Evolutionary conservation across 2,888 invertebrate species (phyloP), one percentile per base, ranked within the genome.

Genomic region (Tipula lateralis): DNA sequence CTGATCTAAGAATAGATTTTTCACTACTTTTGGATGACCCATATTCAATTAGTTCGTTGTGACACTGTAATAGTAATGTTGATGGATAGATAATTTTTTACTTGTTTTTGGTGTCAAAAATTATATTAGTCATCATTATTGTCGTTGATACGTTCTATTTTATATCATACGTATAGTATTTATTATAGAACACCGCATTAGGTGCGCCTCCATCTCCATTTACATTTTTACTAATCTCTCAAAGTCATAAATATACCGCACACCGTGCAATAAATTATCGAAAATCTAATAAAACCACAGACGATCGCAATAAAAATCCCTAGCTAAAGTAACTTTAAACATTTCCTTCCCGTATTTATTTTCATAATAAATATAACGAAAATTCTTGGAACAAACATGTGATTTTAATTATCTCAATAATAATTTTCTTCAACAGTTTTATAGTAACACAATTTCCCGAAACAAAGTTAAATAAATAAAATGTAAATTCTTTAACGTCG

Each of bases 291-390:
- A 66, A 66, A 66, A 66, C 66, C 66, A 66, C 66, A 66, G 66
- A 66, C 19, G 66, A 66, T 9, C 24, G 24, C 24, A 66, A 66
- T 66, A 66, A 66, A 66, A 66, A 19, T 66, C 66, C 66, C 66
- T 19, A 66, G 24, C 24, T 24, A 66, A 66, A 24, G 3, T 24
- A n/a, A 66, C 66, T 66, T 66, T 66, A 66, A 66, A 66, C 66
- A 66, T 66, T 66, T 66, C 66, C 66, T 66, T 66, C 24, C 66
- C 66, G 66, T 66, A 66, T 66, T 66, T 66, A 66, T 66, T 66
- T 66, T 66, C 66, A 66, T 66, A 66, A 66, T 24, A 66, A 24
- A 66, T 50, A 9, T 24, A 66, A 66, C 19, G 66, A 66, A 66
- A 66, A 19, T 66, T 24, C 66, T 66, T 66, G 24, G 66, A 24